Base-by-base conservation (phyloP, 2,888 invertebrate genomes). In the Alsophila aescularia region DNA sequence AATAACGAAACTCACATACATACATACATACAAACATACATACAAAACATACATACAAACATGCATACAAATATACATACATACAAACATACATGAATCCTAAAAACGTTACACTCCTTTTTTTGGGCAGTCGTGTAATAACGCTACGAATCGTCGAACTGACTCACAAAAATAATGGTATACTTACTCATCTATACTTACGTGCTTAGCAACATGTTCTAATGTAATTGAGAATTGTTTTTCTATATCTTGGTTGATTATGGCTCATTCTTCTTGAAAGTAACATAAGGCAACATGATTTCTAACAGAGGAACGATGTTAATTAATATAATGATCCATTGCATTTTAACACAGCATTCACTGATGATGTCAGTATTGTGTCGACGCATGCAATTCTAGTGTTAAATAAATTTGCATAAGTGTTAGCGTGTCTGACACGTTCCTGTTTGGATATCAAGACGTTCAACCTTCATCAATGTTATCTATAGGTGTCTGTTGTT, bases 401-500 rank as follows among this genome's bases (percentile, higher is more conserved):
- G 21, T 29, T 29, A 10, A 3, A 27, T 29, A n/a, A 34, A 18
- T 42, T 48, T 36, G 27, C 32, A 43, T 39, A 35, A 39, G 3
- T 43, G 48, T 32, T 45, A n/a, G 16, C n/a, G 1, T 35, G 9
- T 42, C 9, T 24, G 31, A 15, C 6, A 14, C 14, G 29, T 36
- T 21, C 5, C 21, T 41, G 44, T 15, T 32, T 12, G 6, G 40
- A 36, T 15, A 24, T 36, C 21, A 48, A 37, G 37, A 48, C 36
- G 21, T 48, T 42, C 49, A 31, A 50, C 50, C 55, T 55, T 54
- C 39, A 42, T 34, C 42, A 48, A 52, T 36, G 52, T 39, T 36
- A 55, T 50, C 50, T 50, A 14, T 31, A 21, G 10, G 47, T 34
- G 35, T 37, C 35, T 51, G 27, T 36, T 42, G 7, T 31, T 31